phyloP scores from a whole-genome alignment of 2,797 vertebrate species.

The Synanceia verrucosa region DNA sequence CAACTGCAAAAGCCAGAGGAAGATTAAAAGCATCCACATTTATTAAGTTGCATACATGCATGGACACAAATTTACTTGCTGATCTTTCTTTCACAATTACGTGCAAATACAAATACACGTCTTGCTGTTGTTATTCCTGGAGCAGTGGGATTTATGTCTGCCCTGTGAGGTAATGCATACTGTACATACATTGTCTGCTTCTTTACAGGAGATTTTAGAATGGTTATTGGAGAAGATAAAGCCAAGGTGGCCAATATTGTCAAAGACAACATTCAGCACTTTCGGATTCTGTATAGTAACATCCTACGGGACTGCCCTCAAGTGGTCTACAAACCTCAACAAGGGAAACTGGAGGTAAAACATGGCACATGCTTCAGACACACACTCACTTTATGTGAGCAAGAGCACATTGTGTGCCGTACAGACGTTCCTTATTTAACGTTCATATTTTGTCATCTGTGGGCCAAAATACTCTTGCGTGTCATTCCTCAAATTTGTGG shows the following conservation, averaged over 20 bases:
- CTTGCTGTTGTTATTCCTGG: not conserved
- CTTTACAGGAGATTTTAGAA: constrained; percentile 92
- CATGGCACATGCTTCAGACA: not conserved
- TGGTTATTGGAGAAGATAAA: constrained; percentile 95
- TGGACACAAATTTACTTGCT: not conserved
- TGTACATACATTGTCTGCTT: not conserved
- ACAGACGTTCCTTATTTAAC: not conserved
- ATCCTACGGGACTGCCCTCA: constrained; percentile 92
- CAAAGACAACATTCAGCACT: constrained; percentile 88
- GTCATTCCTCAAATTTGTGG: not conserved
- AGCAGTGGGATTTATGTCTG: not conserved
- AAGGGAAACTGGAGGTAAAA: constrained; percentile 92
- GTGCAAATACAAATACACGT: not conserved
- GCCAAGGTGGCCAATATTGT: constrained; percentile 93
- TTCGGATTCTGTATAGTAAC: constrained; percentile 88
- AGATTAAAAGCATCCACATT: not conserved
- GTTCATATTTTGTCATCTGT: not conserved
- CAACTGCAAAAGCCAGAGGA: not conserved
- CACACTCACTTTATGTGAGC: not conserved
- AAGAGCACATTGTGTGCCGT: not conserved
- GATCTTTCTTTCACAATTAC: not conserved
- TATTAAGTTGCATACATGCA: not conserved
- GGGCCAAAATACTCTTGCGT: not conserved
- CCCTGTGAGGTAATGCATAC: too few relatives aligned
- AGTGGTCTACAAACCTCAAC: constrained; percentile 91